Evolutionary conservation across 2,888 invertebrate species (phyloP).

Genomic region (Abrostola triplasia): DNA sequence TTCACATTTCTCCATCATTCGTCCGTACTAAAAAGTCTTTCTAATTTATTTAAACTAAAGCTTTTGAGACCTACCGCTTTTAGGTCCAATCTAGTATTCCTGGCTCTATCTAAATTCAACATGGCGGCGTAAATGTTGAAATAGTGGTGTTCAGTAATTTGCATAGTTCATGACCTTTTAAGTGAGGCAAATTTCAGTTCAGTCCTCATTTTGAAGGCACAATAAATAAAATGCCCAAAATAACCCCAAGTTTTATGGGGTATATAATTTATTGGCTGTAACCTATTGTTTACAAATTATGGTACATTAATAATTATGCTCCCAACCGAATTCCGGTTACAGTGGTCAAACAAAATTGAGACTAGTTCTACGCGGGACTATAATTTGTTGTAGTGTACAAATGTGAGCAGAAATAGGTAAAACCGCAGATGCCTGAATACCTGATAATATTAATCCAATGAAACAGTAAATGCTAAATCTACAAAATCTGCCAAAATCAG

Average conservation of each 20-base stretch:
- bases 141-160: slow-evolving; percentile 2
- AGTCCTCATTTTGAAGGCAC: not conserved
- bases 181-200: not conserved
- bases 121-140: not conserved
- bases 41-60: slow-evolving; percentile 1
- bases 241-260: not conserved
- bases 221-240: not conserved
- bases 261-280: not conserved
- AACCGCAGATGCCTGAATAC: too few relatives aligned
- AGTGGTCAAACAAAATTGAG: too few relatives aligned
- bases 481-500: too few relatives aligned
- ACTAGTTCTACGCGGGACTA: too few relatives aligned
- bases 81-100: not conserved
- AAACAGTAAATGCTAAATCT: too few relatives aligned
- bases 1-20: not conserved
- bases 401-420: too few relatives aligned
- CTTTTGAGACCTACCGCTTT: not conserved
- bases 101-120: not conserved
- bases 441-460: too few relatives aligned
- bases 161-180: slow-evolving; percentile 5
- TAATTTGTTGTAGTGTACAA: too few relatives aligned
- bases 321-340: too few relatives aligned
- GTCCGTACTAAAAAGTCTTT: not conserved
- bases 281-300: slow-evolving; percentile 15
- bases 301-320: slow-evolving; percentile 5